Evolutionary conservation across 2,797 vertebrate species (phyloP).

Genomic region (Merluccius polli): DNA sequence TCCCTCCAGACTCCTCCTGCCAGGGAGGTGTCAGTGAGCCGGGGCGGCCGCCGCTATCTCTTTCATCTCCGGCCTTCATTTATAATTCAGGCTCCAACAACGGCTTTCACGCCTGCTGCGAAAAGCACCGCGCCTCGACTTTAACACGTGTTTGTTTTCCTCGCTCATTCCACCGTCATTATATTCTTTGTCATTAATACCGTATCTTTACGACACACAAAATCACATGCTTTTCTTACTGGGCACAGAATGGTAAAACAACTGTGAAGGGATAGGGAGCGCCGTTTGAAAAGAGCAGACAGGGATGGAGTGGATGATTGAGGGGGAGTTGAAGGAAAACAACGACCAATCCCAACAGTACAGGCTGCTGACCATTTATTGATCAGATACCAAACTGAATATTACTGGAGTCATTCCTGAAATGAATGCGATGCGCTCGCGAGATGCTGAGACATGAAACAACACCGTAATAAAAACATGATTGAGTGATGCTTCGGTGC

Average conservation of each 20-base stretch:
- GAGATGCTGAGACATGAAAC: conserved; percentile 26
- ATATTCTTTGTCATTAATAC: conserved; percentile 29
- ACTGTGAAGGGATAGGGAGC: background rate
- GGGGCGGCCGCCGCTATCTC: conserved; percentile 28
- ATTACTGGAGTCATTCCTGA: conserved; percentile 6
- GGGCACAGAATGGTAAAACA: background rate
- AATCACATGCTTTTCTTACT: background rate
- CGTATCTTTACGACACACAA: conserved; percentile 12
- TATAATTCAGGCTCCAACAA: conserved; percentile 45
- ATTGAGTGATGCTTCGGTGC: conserved; percentile 32
- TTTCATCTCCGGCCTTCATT: conserved; percentile 51
- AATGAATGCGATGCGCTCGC: conserved; percentile 16
- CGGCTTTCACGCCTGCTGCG: conserved; percentile 7
- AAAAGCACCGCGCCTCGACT: conserved; percentile 27
- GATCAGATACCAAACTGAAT: conserved; percentile 24
- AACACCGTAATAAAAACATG: background rate
- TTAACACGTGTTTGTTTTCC: conserved; percentile 33
- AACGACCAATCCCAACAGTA: too few species aligned
- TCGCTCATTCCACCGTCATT: conserved; percentile 27
- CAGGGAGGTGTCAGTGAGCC: conserved; percentile 25
- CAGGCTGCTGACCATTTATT: too few species aligned
- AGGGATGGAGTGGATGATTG: too few species aligned
- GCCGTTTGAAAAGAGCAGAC: too few species aligned
- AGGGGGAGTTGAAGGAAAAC: too few species aligned
- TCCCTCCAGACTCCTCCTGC: conserved; percentile 32